A percentile compares a stretch with the other conserved stretches of the same genome.
These are phyloP conservation scores for Girardia tigrina DNA, from an alignment of 2,888 invertebrate species.

Conservation along the genomic window DNA sequence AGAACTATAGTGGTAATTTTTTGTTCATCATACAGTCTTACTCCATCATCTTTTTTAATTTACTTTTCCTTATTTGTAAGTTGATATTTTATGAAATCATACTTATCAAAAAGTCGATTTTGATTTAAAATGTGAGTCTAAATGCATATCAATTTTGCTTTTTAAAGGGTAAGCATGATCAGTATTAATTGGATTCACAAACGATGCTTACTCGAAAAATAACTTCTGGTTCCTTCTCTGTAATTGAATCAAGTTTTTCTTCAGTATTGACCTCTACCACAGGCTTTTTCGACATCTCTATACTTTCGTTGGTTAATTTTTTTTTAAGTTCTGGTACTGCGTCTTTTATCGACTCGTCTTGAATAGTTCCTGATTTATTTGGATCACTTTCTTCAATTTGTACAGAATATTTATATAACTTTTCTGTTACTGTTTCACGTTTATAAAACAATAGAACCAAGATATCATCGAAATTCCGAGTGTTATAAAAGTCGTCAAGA, in stretches of 20 bases:
- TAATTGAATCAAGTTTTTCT: background rate
- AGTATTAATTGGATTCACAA: too few species aligned
- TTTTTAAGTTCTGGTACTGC: background rate
- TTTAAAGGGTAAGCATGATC: too few species aligned
- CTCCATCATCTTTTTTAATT: too few species aligned
- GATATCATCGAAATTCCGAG: conserved; percentile 12
- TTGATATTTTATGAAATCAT: too few species aligned
- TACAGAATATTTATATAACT: conserved; percentile 17
- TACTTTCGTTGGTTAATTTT: background rate
- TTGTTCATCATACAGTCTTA: too few species aligned
- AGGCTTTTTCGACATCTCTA: background rate
- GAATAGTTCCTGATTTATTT: background rate
- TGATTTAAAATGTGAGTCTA: too few species aligned
- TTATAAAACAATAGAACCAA: conserved; percentile 18
- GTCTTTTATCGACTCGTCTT: background rate
- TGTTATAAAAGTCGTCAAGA: conserved; percentile 15
- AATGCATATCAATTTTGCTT: too few species aligned
- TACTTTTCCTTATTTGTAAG: too few species aligned
- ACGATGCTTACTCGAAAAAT: background rate
- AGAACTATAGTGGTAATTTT: too few species aligned
- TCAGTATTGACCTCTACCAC: background rate
- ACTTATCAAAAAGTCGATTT: too few species aligned
- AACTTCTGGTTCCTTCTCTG: background rate
- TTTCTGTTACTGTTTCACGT: background rate
- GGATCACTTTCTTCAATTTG: background rate